Percentiles rank a stretch among this genome's conserved stretches.
Conservation (phyloP, 2,888 invertebrate genomes). For the Drosophila siamana region DNA sequence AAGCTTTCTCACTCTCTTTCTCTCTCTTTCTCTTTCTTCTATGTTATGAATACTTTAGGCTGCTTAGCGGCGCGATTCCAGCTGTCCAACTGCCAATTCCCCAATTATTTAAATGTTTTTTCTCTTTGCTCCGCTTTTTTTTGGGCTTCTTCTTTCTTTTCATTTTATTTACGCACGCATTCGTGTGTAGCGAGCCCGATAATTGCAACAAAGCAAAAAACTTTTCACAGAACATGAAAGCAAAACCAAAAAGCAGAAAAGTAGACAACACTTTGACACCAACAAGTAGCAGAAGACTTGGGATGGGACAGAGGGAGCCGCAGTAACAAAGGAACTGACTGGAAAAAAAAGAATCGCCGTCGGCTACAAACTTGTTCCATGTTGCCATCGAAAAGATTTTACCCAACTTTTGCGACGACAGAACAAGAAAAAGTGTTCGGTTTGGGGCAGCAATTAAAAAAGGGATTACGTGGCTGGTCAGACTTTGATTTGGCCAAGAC, state of each 20-base stretch:
- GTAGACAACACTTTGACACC: constrained; percentile 75
- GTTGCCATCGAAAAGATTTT: constrained; percentile 62
- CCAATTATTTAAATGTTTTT: constrained; percentile 75
- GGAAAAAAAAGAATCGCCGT: constrained; percentile 46
- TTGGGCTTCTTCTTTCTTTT: constrained; percentile 10
- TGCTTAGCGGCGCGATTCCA: constrained; percentile 31
- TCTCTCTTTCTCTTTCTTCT: constrained; percentile 27
- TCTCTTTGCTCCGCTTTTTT: constrained; percentile 9
- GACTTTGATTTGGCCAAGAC: constrained; percentile 56
- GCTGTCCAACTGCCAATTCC: constrained; percentile 57
- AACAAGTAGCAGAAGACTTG: constrained; percentile 18
- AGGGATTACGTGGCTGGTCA: constrained; percentile 66
- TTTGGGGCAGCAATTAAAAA: constrained; percentile 77
- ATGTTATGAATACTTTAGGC: constrained; percentile 56
- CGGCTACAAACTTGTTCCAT: constrained; percentile 62
- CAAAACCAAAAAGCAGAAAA: constrained; percentile 53
- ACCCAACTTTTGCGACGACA: constrained; percentile 52
- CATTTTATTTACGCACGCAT: constrained; percentile 71
- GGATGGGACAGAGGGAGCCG: background rate
- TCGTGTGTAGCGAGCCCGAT: constrained; percentile 77
- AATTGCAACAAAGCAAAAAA: constrained; percentile 74
- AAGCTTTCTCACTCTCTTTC: constrained; percentile 26
- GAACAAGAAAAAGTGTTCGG: constrained; percentile 29
- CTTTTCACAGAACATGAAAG: constrained; percentile 55
- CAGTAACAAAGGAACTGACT: constrained; percentile 7